Evolutionary conservation across 2,888 invertebrate genomes (phyloP), one percentile per base, ranked within the genome.

Genomic region (Nomada hirtipes): DNA sequence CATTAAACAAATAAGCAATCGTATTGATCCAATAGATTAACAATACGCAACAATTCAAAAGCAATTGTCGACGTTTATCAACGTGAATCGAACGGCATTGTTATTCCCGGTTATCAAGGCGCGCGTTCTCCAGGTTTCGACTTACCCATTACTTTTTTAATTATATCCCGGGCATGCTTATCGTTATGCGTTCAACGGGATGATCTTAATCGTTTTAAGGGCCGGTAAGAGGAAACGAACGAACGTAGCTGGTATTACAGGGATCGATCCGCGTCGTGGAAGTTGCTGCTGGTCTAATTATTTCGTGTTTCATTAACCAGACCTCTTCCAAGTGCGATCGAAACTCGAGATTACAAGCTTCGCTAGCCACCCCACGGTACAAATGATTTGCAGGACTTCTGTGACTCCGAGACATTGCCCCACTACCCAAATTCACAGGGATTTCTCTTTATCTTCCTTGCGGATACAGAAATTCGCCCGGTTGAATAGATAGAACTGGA

Each of bases 61-160:
- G 36, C 29, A 36, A 53, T 50, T n/a, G 10, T 29, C 15, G 1
- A 26, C 26, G 44, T 70, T 52, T 47, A 55, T 70, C 76, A 29
- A 57, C 18, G 20, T 15, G 29, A 20, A 20, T 47, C 53, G 67
- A 61, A 76, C 47, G 26, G 53, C 71, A 47, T 79, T 76, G 69
- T 83, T 83, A 84, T 84, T 82, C 74, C 65, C 70, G 47, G 60
- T 63, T 71, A 65, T 57, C 77, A 61, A 55, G 53, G 47, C 60
- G 42, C 55, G 67, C 53, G 70, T 57, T 76, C 72, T 61, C 64
- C 71, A 77, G 86, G 81, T 88, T 86, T 86, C 85, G 79, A 72
- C 86, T 90, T 87, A 80, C 87, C 87, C 86, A 88, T 92, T 91
- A 92, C 87, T 91, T 91, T 91, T 91, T 90, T 91, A 91, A 92